Evolutionary conservation across 2,797 vertebrate species (phyloP).

Genomic region (Huso huso): DNA sequence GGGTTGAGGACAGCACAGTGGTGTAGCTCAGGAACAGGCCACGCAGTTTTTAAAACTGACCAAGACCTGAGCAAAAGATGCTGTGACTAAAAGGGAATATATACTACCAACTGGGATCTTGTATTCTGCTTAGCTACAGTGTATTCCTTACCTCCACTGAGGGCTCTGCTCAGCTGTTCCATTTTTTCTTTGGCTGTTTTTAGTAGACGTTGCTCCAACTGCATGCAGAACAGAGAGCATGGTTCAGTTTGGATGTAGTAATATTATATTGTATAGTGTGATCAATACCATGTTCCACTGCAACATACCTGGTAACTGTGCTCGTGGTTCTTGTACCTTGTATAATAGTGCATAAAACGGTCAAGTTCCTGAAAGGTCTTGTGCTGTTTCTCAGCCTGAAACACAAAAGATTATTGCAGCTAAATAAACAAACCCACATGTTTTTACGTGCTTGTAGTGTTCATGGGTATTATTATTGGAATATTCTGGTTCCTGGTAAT

Average conservation of each 20-base stretch:
- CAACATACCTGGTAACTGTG: conserved; percentile 87
- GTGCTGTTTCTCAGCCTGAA: conserved; percentile 96
- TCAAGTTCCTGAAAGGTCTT: conserved; percentile 96
- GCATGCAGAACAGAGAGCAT: conserved; percentile 33
- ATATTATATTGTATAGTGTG: neutral
- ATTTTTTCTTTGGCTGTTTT: conserved; percentile 99
- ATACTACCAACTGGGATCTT: too few species aligned
- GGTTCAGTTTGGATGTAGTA: neutral
- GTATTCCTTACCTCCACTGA: conserved; percentile 79
- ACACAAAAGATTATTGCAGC: conserved; percentile 24
- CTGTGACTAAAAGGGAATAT: too few species aligned
- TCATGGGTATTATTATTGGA: too few species aligned
- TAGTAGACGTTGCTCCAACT: conserved; percentile 94
- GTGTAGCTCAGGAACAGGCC: neutral
- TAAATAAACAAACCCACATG: too few species aligned
- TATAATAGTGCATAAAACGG: conserved; percentile 98
- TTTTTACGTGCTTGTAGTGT: too few species aligned
- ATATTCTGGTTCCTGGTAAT: too few species aligned
- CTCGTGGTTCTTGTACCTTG: conserved; percentile 97
- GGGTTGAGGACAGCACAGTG: neutral
- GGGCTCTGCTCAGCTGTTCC: conserved; percentile 93
- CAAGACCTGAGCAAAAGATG: neutral
- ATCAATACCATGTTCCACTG: neutral
- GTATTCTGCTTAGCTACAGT: too few species aligned
- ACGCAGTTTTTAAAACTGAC: neutral